These are phyloP conservation scores for Pachyramphus minor DNA, from an alignment of 2,113 vertebrate genomes.

Conservation along the genomic window DNA sequence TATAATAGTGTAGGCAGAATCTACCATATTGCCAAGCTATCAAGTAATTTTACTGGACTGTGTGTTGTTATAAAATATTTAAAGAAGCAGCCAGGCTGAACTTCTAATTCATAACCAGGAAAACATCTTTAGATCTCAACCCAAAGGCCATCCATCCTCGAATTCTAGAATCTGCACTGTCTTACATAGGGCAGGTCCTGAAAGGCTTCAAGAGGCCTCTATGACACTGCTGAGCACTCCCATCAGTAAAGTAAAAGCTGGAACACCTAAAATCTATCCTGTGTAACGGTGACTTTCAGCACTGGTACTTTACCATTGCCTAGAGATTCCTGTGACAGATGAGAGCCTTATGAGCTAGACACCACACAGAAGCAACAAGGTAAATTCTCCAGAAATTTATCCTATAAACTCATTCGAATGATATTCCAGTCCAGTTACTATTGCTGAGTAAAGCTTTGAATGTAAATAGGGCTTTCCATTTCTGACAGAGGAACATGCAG, in stretches of 20 bases:
- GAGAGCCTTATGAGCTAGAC: not conserved
- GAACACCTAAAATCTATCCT: not conserved
- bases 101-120: not conserved
- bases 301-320: not conserved
- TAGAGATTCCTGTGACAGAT: not conserved
- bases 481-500: not conserved
- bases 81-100: not conserved
- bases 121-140: not conserved
- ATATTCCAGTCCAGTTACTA: not conserved
- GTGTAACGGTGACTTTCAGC: not conserved
- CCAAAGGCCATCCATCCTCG: not conserved
- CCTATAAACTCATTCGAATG: not conserved
- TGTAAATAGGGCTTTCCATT: not conserved
- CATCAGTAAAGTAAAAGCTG: not conserved
- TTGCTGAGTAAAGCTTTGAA: not conserved
- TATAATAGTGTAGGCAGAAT: not conserved
- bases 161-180: not conserved
- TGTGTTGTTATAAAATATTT: not conserved
- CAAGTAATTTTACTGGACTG: not conserved
- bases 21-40: not conserved
- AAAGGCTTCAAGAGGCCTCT: not conserved
- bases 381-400: not conserved
- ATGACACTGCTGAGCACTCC: not conserved
- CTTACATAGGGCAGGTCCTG: not conserved
- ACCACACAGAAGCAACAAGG: not conserved